Base-by-base conservation (phyloP, 2,113 vertebrate species). In the Pelodiscus sinensis region DNA sequence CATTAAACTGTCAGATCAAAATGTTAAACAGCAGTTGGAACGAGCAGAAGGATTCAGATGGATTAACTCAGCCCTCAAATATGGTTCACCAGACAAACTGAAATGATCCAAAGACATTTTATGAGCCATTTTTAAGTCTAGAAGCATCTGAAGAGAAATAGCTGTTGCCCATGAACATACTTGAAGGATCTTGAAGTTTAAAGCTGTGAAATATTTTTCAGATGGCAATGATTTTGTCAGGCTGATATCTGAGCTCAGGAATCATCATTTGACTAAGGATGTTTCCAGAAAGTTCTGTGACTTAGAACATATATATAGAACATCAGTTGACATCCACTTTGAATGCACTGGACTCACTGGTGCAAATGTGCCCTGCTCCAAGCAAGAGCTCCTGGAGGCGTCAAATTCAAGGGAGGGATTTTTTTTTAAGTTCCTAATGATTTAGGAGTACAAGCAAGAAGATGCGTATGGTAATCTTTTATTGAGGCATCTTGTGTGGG, bases 1-100 rank as follows among this genome's bases (percentile, higher is more conserved):
- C 91, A 96, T 96, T 97, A 97, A 97, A 88, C 94, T 96, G 95
- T 96, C 96, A 96, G 85, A 94, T 94, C 95, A 94, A 92, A 97
- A 96, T 94, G 85, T 85, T 94, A 94, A 96, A 96, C 86, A 92
- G 94, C 90, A 92, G 86, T 94, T 96, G 94, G 94, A 97, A 79
- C 73, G 79, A 95, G 85, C 90, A 94, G 92, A 95, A 91, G 75
- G n/a, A 77, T 92, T 93, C 92, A 96, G 91, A 92, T 92, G 92
- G 91, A 95, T 97, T 96, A 96, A 93, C 77, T 95, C 86, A 96
- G 79, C 84, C 88, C 65, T 92, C 73, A 73, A 90, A 95, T 88
- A 84, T 1, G 2, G 87, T 81, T 96, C 88, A 96, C 85, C 75
- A 94, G 92, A 92, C 0, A 2, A 96, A 94, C 88, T 81, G 55